Conservation (phyloP, 2,797 vertebrate genomes). For the Apogon hyalosoma region DNA sequence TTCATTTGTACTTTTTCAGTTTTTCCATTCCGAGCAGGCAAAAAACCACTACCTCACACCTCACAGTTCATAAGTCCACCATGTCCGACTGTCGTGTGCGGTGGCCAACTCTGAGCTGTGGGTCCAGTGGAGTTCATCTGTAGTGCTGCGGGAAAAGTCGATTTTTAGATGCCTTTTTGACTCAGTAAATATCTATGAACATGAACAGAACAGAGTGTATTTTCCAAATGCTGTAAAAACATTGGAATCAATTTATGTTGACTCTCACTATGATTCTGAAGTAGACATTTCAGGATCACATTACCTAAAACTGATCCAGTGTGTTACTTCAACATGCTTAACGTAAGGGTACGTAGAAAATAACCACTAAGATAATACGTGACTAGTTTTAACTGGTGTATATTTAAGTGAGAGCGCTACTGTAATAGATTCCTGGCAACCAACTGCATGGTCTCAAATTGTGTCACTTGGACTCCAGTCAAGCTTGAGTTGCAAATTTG, state of each 20-base stretch:
- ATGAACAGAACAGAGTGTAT: conserved; percentile 26
- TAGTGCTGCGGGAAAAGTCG: conserved; percentile 19
- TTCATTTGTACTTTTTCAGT: conserved; percentile 37
- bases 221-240: conserved; percentile 44
- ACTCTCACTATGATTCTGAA: conserved; percentile 19
- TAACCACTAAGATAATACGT: background rate
- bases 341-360: background rate
- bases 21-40: conserved; percentile 49
- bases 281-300: too few relatives aligned
- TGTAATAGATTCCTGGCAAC: background rate
- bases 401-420: background rate
- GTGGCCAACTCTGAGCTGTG: conserved; percentile 40
- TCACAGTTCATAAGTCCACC: conserved; percentile 54
- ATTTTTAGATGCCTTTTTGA: conserved; percentile 7
- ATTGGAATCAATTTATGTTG: conserved; percentile 15
- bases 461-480: too few relatives aligned
- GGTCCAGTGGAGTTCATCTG: conserved; percentile 29
- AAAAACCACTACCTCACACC: conserved; percentile 60
- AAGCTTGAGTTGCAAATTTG: too few relatives aligned
- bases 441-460: background rate
- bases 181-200: conserved; percentile 7
- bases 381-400: background rate
- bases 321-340: too few relatives aligned
- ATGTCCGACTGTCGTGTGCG: conserved; percentile 26
- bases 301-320: too few relatives aligned